phyloP scores from a whole-genome alignment of 2,113 vertebrate genomes.

The Festucalex cinctus region DNA sequence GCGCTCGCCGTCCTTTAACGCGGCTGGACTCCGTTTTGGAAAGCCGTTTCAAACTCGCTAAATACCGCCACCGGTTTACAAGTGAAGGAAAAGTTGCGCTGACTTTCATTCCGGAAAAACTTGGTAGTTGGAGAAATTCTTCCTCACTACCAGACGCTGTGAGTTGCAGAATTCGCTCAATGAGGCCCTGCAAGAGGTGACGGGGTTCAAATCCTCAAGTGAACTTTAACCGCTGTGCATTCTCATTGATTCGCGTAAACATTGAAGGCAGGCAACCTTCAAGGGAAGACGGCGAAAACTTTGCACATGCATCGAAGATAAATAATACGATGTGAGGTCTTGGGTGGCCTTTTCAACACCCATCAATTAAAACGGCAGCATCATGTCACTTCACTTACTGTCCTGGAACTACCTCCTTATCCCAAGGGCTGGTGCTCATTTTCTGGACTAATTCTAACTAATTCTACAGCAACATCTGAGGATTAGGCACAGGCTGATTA shows the following conservation, averaged over 20 bases:
- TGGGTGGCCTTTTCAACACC: not conserved
- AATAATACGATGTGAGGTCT: not conserved
- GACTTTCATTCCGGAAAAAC: not conserved
- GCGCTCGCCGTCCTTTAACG: constrained; percentile 37
- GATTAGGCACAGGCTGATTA: not conserved
- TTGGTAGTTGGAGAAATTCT: not conserved
- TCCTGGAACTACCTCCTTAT: constrained; percentile 34
- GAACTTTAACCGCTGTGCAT: constrained; percentile 69
- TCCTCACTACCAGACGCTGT: not conserved
- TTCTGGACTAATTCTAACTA: too few relatives aligned
- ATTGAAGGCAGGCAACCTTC: constrained; percentile 43
- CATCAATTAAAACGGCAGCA: constrained; percentile 6
- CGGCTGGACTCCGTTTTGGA: constrained; percentile 13
- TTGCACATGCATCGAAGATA: constrained; percentile 5
- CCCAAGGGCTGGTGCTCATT: constrained; percentile 81
- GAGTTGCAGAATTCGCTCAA: constrained; percentile 12
- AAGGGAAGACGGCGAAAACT: constrained; percentile 21
- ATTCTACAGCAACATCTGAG: constrained; percentile 58
- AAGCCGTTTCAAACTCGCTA: not conserved
- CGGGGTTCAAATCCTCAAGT: constrained; percentile 53
- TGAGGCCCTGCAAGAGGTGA: constrained; percentile 20
- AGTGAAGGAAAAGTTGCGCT: not conserved
- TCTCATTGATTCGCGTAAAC: constrained; percentile 63
- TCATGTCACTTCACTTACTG: not conserved
- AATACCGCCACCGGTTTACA: not conserved